Conservation (phyloP, 1,140 invertebrate genomes). For the Gryon sp. region DNA sequence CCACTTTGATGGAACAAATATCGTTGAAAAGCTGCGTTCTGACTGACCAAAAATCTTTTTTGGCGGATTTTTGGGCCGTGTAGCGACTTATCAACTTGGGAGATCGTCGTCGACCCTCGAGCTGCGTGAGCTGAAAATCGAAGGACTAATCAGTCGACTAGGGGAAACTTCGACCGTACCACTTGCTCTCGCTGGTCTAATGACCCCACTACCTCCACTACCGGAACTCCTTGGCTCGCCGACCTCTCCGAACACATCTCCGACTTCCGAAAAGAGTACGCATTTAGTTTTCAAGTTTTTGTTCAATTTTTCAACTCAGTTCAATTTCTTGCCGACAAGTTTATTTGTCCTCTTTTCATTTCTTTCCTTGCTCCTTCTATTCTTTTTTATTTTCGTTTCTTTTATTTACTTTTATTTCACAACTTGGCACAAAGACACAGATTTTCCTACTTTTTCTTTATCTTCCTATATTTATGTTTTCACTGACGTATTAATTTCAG, state of each 20-base stretch:
- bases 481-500: too few species aligned
- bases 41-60: slow-evolving; percentile 52
- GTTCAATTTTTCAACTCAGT: slow-evolving; percentile 31
- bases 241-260: slow-evolving; percentile 71
- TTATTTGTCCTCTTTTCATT: slow-evolving; percentile 17
- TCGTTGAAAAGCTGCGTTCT: slow-evolving; percentile 21
- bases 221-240: slow-evolving; percentile 68
- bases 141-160: slow-evolving; percentile 67
- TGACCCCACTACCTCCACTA: slow-evolving; percentile 69
- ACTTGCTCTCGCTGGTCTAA: slow-evolving; percentile 72
- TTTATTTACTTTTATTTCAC: not conserved
- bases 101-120: slow-evolving; percentile 68
- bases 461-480: too few species aligned
- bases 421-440: not conserved
- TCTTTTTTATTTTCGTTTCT: not conserved
- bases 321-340: slow-evolving; percentile 8
- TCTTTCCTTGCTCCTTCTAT: not conserved
- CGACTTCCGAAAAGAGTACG: slow-evolving; percentile 75
- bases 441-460: too few species aligned
- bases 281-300: slow-evolving; percentile 59
- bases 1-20: too few species aligned
- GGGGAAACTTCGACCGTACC: slow-evolving; percentile 72
- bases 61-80: slow-evolving; percentile 43
- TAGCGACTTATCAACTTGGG: slow-evolving; percentile 64
- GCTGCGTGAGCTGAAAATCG: slow-evolving; percentile 68